Evolutionary conservation across 64 coral and sea anemone genomes (phyloP), one percentile per base, ranked within the genome.

Genomic region (Montipora cactus): DNA sequence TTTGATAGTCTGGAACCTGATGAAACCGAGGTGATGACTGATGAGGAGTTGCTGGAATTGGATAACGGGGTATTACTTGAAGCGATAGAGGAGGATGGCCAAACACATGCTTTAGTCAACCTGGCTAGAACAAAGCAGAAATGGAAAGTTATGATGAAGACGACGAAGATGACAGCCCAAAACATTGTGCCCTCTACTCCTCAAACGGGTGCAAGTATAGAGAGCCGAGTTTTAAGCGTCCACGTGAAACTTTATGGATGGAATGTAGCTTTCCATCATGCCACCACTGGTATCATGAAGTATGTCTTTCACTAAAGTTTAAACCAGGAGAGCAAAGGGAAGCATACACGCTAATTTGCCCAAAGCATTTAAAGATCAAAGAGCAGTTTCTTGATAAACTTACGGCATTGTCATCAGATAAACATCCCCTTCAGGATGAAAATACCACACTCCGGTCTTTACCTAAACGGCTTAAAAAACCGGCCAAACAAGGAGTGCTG

Each of bases 21-120:
- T 83, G 90, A 92, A 78, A 84, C 1, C 15, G 70, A 92, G 44
- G 53, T 83, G 18, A 77, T 86, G 8, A 67, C 68, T 19, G 52
- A 21, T 28, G 81, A 91, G 18, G 79, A 92, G 73, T 78, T 92
- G 44, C 72, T 92, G 16, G 55, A 76, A n/a, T 57, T 92, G 23
- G 81, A 92, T 72, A 92, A 92, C 47, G 71, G 20, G 20, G 72
- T 86, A 44, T 84, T 92, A 74, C 80, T 75, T 55, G 67, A 81
- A 50, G 53, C 69, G 14, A 83, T 83, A 75, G 79, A 92, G 20
- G 74, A 90, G 45, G 59, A 90, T 58, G 66, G 57, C 25, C 18
- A 79, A 50, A 71, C 19, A 74, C 89, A 69, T 82, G 78, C 76
- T 79, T 51, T 72, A 25, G 78, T 79, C 46, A 23, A 71, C 45